Evolutionary conservation across 2,888 invertebrate genomes (phyloP), one percentile per base, ranked within the genome.

Genomic region (Leucophora obtusa): DNA sequence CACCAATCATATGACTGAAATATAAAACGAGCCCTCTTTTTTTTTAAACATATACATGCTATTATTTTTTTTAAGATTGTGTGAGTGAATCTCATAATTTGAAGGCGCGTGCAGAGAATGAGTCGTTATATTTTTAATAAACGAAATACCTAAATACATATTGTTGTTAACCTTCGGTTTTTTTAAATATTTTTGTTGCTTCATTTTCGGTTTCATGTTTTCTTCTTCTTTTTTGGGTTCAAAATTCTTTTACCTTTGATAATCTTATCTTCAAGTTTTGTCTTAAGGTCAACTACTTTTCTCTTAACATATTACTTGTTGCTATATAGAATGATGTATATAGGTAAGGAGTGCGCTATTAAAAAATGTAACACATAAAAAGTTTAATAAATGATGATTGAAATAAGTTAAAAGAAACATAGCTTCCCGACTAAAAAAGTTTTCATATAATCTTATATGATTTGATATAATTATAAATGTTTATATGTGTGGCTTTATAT

Each of bases 11-110:
- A 76, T 17, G 21, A 24, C 10, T 59, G n/a, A 24, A 18, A 14
- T 21, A 47, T 6, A n/a, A 63, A 56, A 53, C 82, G 82, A 75
- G 82, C 82, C 82, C 82, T 73, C 51, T 62, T 56, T 28, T 7
- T 53, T 33, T 33, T 4, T n/a, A 47, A 7, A 50, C 35, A 51
- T 38, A n/a, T 47, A 51, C 14, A 24, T 38, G 17, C 15, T 5
- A 53, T 11, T 53, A 47, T 33, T 3, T 35, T 43, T 11, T 18
- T 33, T 51, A 17, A 66, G 56, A 17, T 24, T 15, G 72, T 71
- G 50, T 77, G 71, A 72, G 60, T 43, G 14, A 43, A 15, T 35
- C 70, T 70, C 60, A 24, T 54, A 54, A 54, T 43, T 54, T 10
- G 62, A 62, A 75, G 66, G 75, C 79, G 66, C 66, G 60, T 66